Percentiles rank a stretch among this genome's conserved stretches.
Evolutionary conservation across 2,888 invertebrate species (phyloP).

Genomic region (Pyrrhia umbra): DNA sequence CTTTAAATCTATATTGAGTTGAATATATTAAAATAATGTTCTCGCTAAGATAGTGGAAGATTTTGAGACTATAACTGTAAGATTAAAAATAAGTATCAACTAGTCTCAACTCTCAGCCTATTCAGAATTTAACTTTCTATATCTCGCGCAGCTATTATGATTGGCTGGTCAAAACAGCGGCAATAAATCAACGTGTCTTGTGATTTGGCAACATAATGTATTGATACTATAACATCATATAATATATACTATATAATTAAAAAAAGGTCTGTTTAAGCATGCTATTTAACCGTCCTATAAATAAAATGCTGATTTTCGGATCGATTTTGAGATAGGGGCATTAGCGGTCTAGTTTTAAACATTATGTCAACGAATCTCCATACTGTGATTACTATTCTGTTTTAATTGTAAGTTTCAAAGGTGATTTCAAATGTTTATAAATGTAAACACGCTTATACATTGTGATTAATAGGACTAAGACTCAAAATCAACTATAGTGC

Average conservation of each 20-base stretch:
- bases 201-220: neutral
- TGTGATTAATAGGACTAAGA: conserved; percentile 5
- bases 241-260: neutral
- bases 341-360: conserved; percentile 16
- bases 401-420: conserved; percentile 15
- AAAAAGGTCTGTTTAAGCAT: neutral
- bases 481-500: conserved; percentile 4
- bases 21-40: no score
- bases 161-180: neutral
- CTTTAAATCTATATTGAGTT: no score
- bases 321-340: conserved; percentile 18
- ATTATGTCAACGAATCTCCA: conserved; percentile 39
- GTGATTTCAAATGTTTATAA: conserved; percentile 9
- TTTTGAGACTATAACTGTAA: neutral
- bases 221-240: neutral
- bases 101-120: neutral
- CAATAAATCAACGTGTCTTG: neutral
- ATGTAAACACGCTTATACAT: conserved; percentile 18
- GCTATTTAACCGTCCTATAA: neutral
- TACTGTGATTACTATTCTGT: conserved; percentile 48
- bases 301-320: neutral
- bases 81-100: neutral
- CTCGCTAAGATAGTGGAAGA: no score
- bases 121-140: neutral
- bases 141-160: neutral